Evolutionary conservation across 1,140 invertebrate genomes (phyloP).

Genomic region (Lepidostoma basale): DNA sequence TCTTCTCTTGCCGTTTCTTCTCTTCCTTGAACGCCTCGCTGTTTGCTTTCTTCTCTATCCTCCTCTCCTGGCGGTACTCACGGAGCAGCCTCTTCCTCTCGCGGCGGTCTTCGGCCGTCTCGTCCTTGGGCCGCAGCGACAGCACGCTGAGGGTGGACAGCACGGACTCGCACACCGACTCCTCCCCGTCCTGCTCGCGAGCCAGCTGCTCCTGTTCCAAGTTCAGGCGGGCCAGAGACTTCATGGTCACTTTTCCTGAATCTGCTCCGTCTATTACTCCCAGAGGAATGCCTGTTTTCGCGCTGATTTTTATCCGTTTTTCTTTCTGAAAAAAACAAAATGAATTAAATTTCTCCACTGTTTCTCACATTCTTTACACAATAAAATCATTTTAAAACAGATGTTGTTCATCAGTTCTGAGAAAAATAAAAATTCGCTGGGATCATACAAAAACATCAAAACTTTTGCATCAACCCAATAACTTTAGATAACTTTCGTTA

Average conservation of each 20-base stretch:
- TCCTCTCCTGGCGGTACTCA: slow-evolving; percentile 81
- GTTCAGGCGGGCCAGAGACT: slow-evolving; percentile 71
- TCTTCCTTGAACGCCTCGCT: slow-evolving; percentile 87
- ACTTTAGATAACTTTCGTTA: no score
- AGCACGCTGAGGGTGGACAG: slow-evolving; percentile 72
- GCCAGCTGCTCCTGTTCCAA: slow-evolving; percentile 54
- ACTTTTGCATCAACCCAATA: no score
- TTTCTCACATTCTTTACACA: neutral
- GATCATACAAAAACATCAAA: no score
- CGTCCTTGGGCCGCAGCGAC: slow-evolving; percentile 79
- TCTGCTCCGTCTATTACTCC: slow-evolving; percentile 64
- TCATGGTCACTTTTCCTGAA: slow-evolving; percentile 68
- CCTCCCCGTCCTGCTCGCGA: slow-evolving; percentile 51
- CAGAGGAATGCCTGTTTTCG: slow-evolving; percentile 75
- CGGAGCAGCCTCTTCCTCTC: slow-evolving; percentile 83
- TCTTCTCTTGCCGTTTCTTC: slow-evolving; percentile 80
- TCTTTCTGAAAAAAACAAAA: slow-evolving; percentile 50
- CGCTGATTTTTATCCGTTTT: slow-evolving; percentile 72
- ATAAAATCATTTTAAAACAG: neutral
- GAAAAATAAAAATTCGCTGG: neutral
- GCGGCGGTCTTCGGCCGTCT: slow-evolving; percentile 81
- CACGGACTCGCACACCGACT: slow-evolving; percentile 68
- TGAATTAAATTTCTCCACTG: neutral
- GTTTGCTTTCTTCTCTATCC: slow-evolving; percentile 87
- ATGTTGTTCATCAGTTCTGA: neutral